A percentile compares a stretch with the other conserved stretches of the same genome.
Conservation (phyloP, 2,797 vertebrate species). For the Bradypodion ventrale region DNA sequence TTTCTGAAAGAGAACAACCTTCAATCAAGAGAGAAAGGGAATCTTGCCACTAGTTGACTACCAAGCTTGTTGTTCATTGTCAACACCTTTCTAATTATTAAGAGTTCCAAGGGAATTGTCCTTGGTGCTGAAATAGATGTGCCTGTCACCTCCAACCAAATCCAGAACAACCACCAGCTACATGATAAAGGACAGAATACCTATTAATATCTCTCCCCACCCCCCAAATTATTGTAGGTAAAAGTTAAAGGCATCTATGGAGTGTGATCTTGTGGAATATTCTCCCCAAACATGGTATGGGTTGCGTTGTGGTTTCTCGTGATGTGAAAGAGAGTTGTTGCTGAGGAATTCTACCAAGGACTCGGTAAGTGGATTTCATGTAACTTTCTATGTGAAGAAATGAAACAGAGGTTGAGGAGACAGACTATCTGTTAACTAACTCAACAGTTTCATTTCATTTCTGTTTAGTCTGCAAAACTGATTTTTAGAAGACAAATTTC, state of each 20-base stretch:
- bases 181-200: neutral
- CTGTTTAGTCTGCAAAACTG: neutral
- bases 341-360: slow-evolving; percentile 26
- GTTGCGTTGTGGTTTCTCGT: accelerated
- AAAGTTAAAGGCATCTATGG: accelerated
- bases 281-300: accelerated
- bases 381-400: neutral
- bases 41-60: neutral
- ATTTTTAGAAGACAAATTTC: neutral
- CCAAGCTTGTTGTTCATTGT: neutral
- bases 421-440: slow-evolving; percentile 5
- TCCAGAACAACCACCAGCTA: neutral
- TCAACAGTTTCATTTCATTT: neutral
- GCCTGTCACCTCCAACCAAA: accelerated
- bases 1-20: neutral
- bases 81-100: neutral
- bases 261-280: accelerated
- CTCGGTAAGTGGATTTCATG: neutral
- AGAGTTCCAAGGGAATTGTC: slow-evolving; percentile 23
- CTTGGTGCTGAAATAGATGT: neutral
- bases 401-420: neutral
- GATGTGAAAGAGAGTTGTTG: slow-evolving; percentile 24
- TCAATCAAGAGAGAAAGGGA: neutral
- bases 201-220: neutral
- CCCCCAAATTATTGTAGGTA: neutral